Evolutionary conservation across 2,113 vertebrate genomes (phyloP), one percentile per base, ranked within the genome.

Genomic region (Caloenas nicobarica): DNA sequence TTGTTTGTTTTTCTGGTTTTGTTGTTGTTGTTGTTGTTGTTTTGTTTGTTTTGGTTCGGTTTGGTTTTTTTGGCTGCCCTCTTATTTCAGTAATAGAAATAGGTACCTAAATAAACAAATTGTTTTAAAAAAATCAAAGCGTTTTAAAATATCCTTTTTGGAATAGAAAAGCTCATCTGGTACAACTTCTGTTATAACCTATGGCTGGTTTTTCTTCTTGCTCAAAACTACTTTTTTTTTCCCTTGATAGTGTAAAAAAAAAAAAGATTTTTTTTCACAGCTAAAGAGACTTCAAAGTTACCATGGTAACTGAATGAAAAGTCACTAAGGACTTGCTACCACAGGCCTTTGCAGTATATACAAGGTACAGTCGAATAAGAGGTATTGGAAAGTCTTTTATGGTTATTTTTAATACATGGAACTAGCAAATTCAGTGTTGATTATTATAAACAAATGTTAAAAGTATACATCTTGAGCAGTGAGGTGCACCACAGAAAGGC

Each of bases 251-350:
- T 21, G 74, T 17, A 70, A 81, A 89, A 93, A 24, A 89, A 93
- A 24, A 68, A 84, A 86, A 87, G 70, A 50, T 18, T 5, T 81
- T 97, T 93, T 69, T 88, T 31, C 57, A 53, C 24, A 94, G 86
- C 51, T 95, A 46, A 91, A 79, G 60, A 42, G 88, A 79, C 90
- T 97, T 91, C 62, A 78, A 95, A 57, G 93, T 97, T 97, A 76
- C 91, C 89, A 96, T 91, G 76, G 95, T 84, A 97, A 97, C 95
- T 15, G 28, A 86, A 94, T n/a, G 36, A 74, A 93, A 96, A 95
- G 79, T 95, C 81, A 92, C 50, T 68, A 71, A 93, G 88, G 84
- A 96, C 85, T 95, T 97, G 57, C 91, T 96, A 81, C 46, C 84
- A 66, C 50, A 85, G 36, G 38, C 53, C 38, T 96, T 96, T 86